Conservation (phyloP, 2,888 invertebrate genomes). For the Eupithecia vulgata region DNA sequence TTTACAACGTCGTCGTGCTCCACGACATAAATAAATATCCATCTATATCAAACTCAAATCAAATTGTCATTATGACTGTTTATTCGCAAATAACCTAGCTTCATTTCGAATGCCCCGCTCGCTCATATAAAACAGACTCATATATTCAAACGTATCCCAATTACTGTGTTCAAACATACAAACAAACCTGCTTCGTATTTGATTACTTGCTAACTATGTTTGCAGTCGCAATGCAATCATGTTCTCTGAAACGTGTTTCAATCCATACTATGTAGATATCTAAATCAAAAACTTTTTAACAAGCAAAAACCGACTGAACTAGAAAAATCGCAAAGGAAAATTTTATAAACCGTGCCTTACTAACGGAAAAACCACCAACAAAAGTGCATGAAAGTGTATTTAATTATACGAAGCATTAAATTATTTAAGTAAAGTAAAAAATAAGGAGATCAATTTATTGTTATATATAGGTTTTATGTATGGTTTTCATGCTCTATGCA, state of each 20-base stretch:
- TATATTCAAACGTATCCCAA: not conserved
- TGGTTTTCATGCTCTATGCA: no score
- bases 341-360: not conserved
- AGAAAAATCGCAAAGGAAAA: not conserved
- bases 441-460: no score
- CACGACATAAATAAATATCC: not conserved
- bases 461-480: no score
- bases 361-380: not conserved
- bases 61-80: not conserved
- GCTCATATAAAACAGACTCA: not conserved
- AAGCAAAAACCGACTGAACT: not conserved
- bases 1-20: not conserved
- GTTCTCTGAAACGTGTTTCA: not conserved
- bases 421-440: no score
- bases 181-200: constrained; percentile 1
- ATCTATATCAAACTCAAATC: not conserved
- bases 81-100: not conserved
- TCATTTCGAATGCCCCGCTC: not conserved
- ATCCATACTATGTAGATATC: not conserved
- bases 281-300: not conserved
- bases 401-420: not conserved
- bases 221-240: constrained; percentile 8
- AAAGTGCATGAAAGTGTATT: not conserved
- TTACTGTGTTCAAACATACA: not conserved
- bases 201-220: not conserved